Base-by-base conservation (phyloP, 2,113 vertebrate genomes). In the Vulpes vulpes region DNA sequence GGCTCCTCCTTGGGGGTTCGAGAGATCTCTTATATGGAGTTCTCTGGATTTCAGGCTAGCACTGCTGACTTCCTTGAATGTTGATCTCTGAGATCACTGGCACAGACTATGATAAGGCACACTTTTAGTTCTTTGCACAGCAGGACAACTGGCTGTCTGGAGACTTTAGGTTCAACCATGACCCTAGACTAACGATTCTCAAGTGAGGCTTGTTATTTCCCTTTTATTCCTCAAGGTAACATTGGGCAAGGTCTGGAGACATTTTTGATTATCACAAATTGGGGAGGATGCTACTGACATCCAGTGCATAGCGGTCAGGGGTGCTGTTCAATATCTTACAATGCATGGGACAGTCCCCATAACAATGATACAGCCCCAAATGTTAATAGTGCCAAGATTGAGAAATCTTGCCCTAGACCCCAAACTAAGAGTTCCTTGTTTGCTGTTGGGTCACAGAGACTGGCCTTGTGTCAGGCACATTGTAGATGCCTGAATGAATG, bases 21-120 rank as follows among this genome's bases (percentile, higher is more conserved):
- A 16, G 49, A 87, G 80, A 62, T 82, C 89, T 90, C 15, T 62
- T 49, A 0, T 5, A 38, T 5, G 62, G 80, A 53, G 90, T 88
- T 94, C 57, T 92, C 65, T 55, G 89, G 84, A 62, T 95, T 94
- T 86, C 25, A 86, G 93, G 67, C 85, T 38, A 6, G n/a, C 84
- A 60, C 35, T 88, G 71, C 35, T 23, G 95, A 35, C 89, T 94
- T 95, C 49, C 51, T 76, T 3, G 30, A 71, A n/a, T 64, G 91
- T 30, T 38, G 25, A 0, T 49, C 67, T 95, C 74, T 49, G 17
- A 64, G 91, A 80, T 51, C 85, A 94, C 14, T 2, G 5, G 30
- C 12, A 22, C 4, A 83, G 73, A 67, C 51, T 14, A 73, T 73
- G 53, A 49, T n/a, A 43, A 69, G 80, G 25, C 49, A 64, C 6